A percentile compares a stretch with the other conserved stretches of the same genome.
Evolutionary conservation across 1,140 invertebrate genomes (phyloP).

Genomic region (Uloborus diversus): DNA sequence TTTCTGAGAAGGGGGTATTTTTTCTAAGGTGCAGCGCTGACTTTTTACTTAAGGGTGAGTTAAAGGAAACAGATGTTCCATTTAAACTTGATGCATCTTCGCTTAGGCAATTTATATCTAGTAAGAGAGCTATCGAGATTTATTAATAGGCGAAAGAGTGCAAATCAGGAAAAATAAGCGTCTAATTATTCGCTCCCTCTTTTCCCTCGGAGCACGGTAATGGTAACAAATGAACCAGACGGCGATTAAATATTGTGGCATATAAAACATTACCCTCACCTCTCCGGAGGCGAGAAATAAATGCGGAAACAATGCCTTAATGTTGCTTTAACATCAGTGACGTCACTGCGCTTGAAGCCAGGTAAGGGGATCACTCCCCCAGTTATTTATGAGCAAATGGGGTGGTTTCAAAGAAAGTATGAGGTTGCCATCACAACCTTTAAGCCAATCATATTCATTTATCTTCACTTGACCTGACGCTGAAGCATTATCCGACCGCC

Average conservation of each 20-base stretch:
- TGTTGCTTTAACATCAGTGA: conserved; percentile 33
- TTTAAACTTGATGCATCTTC: conserved; percentile 44
- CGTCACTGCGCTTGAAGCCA: conserved; percentile 26
- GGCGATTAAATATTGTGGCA: conserved; percentile 51
- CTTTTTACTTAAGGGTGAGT: conserved; percentile 51
- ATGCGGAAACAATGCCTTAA: conserved; percentile 46
- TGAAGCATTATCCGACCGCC: conserved; percentile 34
- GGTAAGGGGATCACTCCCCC: not conserved
- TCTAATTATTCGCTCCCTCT: conserved; percentile 33
- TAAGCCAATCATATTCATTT: conserved; percentile 53
- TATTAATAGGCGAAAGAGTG: conserved; percentile 31
- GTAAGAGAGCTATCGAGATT: conserved; percentile 27
- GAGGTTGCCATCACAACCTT: conserved; percentile 41
- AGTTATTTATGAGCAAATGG: conserved; percentile 53
- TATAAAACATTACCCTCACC: conserved; percentile 42
- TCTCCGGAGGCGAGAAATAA: conserved; percentile 13
- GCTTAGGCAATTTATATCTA: conserved; percentile 51
- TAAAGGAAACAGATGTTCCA: conserved; percentile 55
- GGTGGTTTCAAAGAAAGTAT: conserved; percentile 50
- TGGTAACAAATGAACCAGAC: conserved; percentile 40
- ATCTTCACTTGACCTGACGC: conserved; percentile 54
- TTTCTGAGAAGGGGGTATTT: not conserved
- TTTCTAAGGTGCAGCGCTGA: not conserved
- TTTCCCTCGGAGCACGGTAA: conserved; percentile 14
- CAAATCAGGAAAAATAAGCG: conserved; percentile 55